These are phyloP conservation scores for Cacoxenus indagator DNA, from an alignment of 2,888 invertebrate species.

Conservation along the genomic window DNA sequence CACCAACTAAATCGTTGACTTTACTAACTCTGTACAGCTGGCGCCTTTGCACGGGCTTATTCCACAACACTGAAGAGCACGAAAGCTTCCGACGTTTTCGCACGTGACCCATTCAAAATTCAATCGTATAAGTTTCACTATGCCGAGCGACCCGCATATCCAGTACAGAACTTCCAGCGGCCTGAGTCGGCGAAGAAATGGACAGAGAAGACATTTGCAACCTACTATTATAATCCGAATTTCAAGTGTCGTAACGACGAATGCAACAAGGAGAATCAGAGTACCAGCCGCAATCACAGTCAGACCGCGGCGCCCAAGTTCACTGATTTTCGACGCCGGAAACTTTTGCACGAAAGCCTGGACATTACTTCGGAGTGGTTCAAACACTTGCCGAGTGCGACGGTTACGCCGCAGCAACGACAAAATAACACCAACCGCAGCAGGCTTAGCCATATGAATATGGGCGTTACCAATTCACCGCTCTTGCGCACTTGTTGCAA, in stretches of 20 bases:
- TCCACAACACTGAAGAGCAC: slow-evolving; percentile 38
- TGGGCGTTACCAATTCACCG: slow-evolving; percentile 24
- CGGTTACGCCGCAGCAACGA: background rate
- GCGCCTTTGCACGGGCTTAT: slow-evolving; percentile 8
- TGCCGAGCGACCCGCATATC: slow-evolving; percentile 55
- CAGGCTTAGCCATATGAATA: background rate
- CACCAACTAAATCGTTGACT: background rate
- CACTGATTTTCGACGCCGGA: slow-evolving; percentile 47
- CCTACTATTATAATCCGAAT: slow-evolving; percentile 55
- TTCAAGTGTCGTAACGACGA: slow-evolving; percentile 41
- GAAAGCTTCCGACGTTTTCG: slow-evolving; percentile 51
- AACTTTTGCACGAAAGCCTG: slow-evolving; percentile 40
- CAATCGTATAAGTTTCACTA: slow-evolving; percentile 66
- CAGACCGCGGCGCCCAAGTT: slow-evolving; percentile 29
- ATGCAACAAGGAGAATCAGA: slow-evolving; percentile 27
- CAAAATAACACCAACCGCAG: background rate
- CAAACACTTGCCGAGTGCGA: background rate
- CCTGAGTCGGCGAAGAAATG: slow-evolving; percentile 2
- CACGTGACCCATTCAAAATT: slow-evolving; percentile 65
- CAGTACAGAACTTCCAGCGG: slow-evolving; percentile 41
- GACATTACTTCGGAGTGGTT: background rate
- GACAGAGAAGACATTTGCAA: slow-evolving; percentile 39
- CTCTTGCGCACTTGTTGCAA: slow-evolving; percentile 40
- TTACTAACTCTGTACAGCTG: background rate
- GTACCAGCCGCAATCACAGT: background rate